phyloP scores from a whole-genome alignment of 2,888 invertebrate species.

The Acleris holmiana region DNA sequence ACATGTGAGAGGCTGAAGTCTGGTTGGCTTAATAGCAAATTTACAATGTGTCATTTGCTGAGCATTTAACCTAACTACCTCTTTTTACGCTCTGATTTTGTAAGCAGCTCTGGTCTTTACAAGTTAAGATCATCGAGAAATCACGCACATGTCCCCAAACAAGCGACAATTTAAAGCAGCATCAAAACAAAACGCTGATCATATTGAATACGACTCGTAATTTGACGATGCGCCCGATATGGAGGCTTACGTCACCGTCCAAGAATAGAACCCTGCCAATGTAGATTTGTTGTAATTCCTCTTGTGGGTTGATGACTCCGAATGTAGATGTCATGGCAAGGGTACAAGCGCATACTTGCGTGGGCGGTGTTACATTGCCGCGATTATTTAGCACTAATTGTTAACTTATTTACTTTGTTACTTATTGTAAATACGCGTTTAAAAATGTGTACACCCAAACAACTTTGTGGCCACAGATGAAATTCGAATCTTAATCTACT shows the following conservation, averaged over 20 bases:
- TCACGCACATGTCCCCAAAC: not conserved
- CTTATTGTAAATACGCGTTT: not conserved
- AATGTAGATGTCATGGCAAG: slow-evolving; percentile 80
- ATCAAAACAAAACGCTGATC: not conserved
- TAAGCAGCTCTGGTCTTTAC: too few species aligned
- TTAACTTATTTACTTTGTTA: not conserved
- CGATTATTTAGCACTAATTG: slow-evolving; percentile 26
- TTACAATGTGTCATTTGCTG: too few species aligned
- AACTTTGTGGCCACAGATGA: too few species aligned
- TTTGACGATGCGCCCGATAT: slow-evolving; percentile 46
- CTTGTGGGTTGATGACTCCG: slow-evolving; percentile 75
- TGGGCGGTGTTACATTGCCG: slow-evolving; percentile 37
- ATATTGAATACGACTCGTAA: slow-evolving; percentile 40
- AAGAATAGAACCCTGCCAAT: slow-evolving; percentile 74
- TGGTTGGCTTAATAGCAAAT: too few species aligned
- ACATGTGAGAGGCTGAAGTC: too few species aligned
- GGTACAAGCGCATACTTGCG: slow-evolving; percentile 51
- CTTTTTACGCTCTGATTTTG: too few species aligned
- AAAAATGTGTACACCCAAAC: too few species aligned
- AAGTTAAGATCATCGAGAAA: slow-evolving; percentile 5
- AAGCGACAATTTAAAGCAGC: slow-evolving; percentile 20
- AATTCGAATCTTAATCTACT: too few species aligned
- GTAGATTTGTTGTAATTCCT: slow-evolving; percentile 75
- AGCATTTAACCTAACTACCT: too few species aligned
- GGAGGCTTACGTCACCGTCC: slow-evolving; percentile 70